A percentile compares a stretch with the other conserved stretches of the same genome.
Evolutionary conservation across 2,888 invertebrate species (phyloP).

Genomic region (Erebia epiphron): DNA sequence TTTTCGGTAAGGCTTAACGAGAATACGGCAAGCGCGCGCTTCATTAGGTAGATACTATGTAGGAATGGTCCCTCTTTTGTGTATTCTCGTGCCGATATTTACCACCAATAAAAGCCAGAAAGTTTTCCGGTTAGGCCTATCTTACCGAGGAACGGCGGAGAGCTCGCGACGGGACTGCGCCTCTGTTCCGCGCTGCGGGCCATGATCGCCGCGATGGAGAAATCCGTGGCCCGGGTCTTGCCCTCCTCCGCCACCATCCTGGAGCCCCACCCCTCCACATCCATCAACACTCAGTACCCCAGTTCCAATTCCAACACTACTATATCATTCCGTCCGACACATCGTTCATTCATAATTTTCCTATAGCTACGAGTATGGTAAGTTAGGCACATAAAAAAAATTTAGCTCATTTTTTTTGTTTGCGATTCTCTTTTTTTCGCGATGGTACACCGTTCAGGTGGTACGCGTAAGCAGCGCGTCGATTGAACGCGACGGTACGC

Average conservation of each 20-base stretch:
- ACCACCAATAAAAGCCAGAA: neutral
- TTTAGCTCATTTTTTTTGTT: constrained; percentile 17
- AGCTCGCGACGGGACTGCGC: constrained; percentile 73
- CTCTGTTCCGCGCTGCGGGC: constrained; percentile 83
- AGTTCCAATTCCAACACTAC: constrained; percentile 52
- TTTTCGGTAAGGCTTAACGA: constrained; percentile 39
- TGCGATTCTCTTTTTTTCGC: neutral
- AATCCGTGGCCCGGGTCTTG: constrained; percentile 91
- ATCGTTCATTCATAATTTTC: constrained; percentile 46
- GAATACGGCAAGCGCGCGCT: too few species aligned
- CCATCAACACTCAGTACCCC: constrained; percentile 71
- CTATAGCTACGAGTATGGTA: neutral
- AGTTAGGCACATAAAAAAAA: neutral
- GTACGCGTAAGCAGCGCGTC: constrained; percentile 13
- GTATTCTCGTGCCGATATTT: neutral
- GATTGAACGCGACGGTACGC: constrained; percentile 21
- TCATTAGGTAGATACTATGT: too few species aligned
- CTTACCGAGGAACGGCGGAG: constrained; percentile 72
- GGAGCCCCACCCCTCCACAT: constrained; percentile 79
- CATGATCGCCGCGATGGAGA: constrained; percentile 98
- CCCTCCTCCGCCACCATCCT: constrained; percentile 79
- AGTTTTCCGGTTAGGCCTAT: constrained; percentile 58
- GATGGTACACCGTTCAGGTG: neutral
- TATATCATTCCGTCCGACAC: constrained; percentile 67
- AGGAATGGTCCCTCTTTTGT: too few species aligned